Conservation (phyloP, 2,888 invertebrate species). For the Pristionchus maxplancki region DNA sequence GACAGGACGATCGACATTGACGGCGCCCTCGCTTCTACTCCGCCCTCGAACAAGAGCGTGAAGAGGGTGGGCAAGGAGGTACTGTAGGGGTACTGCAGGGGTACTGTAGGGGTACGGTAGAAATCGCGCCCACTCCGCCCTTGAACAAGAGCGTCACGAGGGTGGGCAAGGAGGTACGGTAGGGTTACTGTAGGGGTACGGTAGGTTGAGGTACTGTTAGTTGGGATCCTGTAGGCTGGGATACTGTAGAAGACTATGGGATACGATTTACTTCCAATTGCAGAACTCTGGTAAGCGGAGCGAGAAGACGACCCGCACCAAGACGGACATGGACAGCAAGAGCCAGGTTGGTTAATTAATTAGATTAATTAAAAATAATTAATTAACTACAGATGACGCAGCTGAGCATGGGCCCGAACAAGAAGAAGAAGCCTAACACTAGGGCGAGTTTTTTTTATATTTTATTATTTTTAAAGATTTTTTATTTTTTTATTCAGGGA, state of each 20-base stretch:
- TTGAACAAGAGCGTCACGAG: background rate
- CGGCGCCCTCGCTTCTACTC: background rate
- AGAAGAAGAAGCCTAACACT: background rate
- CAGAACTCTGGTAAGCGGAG: background rate
- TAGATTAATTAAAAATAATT: background rate
- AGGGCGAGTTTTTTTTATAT: background rate
- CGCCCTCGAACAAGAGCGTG: background rate
- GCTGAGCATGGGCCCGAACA: background rate
- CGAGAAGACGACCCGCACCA: background rate
- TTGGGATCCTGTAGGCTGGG: background rate
- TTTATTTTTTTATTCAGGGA: background rate
- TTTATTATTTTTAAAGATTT: background rate
- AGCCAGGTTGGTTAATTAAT: background rate
- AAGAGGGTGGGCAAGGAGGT: too few species aligned
- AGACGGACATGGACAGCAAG: background rate
- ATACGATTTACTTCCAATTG: background rate
- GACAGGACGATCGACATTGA: background rate
- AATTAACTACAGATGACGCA: background rate
- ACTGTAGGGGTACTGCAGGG: too few species aligned
- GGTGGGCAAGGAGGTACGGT: too few species aligned
- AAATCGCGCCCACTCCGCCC: background rate
- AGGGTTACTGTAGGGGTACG: too few species aligned
- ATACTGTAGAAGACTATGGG: background rate
- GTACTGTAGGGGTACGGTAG: background rate
- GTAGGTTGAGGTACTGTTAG: background rate